Base-by-base conservation (phyloP, 2,888 invertebrate species). In the Cremastinae sp. region DNA sequence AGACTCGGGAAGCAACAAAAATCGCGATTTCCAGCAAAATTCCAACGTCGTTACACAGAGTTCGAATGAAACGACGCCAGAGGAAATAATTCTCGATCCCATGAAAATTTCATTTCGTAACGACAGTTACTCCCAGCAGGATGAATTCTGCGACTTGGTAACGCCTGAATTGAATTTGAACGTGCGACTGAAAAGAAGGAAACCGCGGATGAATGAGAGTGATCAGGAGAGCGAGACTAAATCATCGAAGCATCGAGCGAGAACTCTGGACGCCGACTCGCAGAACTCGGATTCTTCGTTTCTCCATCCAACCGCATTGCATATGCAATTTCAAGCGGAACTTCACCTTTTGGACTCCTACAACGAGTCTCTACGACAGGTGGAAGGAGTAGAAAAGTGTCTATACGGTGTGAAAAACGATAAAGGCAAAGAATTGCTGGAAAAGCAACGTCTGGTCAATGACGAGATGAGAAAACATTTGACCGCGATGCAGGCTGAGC, bases 291-390 rank as follows among this genome's bases (percentile, higher is more conserved):
- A 56, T 43, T 47, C 51, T 2, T 73, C 76, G 7, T 45, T 78
- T 85, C 66, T 87, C 55, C 87, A 88, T 74, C 91, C 92, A 7
- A 91, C 91, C 75, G 91, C 92, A 56, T 90, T 93, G 59, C 92
- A 93, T 85, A 89, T 92, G 81, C 92, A 92, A 83, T 92, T 93
- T 82, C 91, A 92, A 84, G 91, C 93, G 0, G 93, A 93, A 87
- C 89, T 93, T 55, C 92, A 92, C 86, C 90, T 92, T 51, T 85
- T 93, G 45, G 93, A 93, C 80, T 91, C 92, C 56, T 92, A 93
- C 82, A 92, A 93, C 74, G 91, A 93, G 83, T 92, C 93, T 0
- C 83, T 93, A 28, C 88, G 90, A 51, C 92, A 93, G 84, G 90
- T 93, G 39, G 90, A 91, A 75, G 91, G 91, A 43, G 91, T 93